Conservation (phyloP, 2,888 invertebrate species). For the Strigamia maritima region DNA sequence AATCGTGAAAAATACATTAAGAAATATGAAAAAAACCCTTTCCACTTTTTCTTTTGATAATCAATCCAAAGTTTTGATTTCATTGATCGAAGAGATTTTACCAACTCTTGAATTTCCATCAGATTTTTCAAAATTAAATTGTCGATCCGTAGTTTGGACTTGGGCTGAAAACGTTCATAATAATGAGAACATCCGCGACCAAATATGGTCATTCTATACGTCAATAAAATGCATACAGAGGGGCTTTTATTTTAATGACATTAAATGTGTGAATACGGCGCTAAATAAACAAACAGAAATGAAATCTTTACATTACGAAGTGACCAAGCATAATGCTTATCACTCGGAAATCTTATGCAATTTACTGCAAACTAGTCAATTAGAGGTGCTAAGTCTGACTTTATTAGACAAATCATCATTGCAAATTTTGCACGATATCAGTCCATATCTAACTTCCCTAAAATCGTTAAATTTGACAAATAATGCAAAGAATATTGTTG, state of each 20-base stretch:
- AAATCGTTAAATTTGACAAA: neutral
- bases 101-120: neutral
- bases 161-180: neutral
- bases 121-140: neutral
- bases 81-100: neutral
- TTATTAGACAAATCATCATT: neutral
- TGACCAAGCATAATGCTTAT: neutral
- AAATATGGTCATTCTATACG: neutral
- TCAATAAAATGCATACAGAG: neutral
- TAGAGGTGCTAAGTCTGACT: neutral
- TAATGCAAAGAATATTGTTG: neutral
- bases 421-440: slow-evolving; percentile 1
- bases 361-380: neutral
- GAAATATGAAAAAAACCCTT: neutral
- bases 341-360: neutral
- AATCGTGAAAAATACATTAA: neutral
- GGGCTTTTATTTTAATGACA: neutral
- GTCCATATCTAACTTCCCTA: neutral
- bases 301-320: neutral
- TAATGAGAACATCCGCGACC: neutral
- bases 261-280: neutral
- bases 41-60: neutral
- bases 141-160: neutral
- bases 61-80: neutral
- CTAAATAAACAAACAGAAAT: neutral